phyloP scores from a whole-genome alignment of 2,888 invertebrate species.

The Andrena minutula region DNA sequence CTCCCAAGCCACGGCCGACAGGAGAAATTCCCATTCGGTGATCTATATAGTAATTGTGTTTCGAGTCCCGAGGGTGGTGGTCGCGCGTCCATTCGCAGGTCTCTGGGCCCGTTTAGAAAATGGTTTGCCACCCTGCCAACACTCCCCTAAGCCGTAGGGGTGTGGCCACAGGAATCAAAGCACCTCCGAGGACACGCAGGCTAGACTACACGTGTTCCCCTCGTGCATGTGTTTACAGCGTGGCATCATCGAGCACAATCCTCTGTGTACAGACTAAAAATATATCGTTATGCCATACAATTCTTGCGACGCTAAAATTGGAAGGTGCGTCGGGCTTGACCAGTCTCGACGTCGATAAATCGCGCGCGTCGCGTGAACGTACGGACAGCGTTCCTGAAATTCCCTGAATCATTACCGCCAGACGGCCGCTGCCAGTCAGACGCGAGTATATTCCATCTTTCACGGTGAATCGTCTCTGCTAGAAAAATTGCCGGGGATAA shows the following conservation, averaged over 20 bases:
- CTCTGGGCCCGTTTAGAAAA: too few relatives aligned
- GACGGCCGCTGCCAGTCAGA: background rate
- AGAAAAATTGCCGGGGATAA: too few relatives aligned
- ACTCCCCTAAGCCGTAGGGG: too few relatives aligned
- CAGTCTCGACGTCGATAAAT: slow-evolving; percentile 1
- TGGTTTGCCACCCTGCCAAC: too few relatives aligned
- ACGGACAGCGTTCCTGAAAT: slow-evolving; percentile 14
- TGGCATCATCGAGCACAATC: background rate
- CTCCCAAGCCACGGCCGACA: too few relatives aligned
- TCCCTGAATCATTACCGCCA: slow-evolving; percentile 3
- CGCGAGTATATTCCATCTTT: background rate
- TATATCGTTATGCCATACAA: slow-evolving; percentile 58
- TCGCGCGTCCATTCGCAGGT: too few relatives aligned
- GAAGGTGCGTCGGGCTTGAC: slow-evolving; percentile 19
- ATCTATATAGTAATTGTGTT: too few relatives aligned
- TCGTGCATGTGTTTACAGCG: slow-evolving; percentile 24
- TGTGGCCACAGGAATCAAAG: too few relatives aligned
- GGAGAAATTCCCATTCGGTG: too few relatives aligned
- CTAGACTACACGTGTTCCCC: too few relatives aligned
- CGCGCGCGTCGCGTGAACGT: background rate
- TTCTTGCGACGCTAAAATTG: slow-evolving; percentile 57
- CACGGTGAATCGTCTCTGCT: background rate
- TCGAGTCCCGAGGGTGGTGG: too few relatives aligned
- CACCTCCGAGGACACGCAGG: too few relatives aligned
- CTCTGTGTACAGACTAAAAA: slow-evolving; percentile 54